phyloP scores from a whole-genome alignment of 2,113 vertebrate species.

The Orcinus orca region DNA sequence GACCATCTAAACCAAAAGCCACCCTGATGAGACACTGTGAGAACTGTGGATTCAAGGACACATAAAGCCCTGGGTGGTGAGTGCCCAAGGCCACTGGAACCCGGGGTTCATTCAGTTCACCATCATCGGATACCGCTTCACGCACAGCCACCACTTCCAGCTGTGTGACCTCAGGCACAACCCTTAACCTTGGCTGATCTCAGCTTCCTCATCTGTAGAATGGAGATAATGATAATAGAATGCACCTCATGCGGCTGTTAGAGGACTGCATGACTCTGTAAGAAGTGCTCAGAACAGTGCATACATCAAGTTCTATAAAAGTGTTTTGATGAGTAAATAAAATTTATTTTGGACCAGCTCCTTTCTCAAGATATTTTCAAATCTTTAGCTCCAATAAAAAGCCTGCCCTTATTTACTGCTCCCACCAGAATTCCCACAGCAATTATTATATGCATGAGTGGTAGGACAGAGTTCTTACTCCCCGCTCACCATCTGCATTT shows the following conservation, averaged over 20 bases:
- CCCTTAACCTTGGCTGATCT: not conserved
- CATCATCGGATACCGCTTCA: not conserved
- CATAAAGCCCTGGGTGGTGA: not conserved
- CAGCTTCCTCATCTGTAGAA: not conserved
- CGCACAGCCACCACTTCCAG: accelerated
- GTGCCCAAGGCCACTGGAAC: not conserved
- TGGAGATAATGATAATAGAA: not conserved
- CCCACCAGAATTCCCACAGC: not conserved
- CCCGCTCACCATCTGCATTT: not conserved
- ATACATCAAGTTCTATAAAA: not conserved
- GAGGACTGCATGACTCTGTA: not conserved
- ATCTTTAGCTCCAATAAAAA: not conserved
- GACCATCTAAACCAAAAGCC: not conserved
- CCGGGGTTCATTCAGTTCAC: not conserved
- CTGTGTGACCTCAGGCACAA: not conserved
- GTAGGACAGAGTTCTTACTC: not conserved
- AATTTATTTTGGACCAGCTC: not conserved
- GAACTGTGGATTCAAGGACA: not conserved
- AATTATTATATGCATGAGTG: not conserved
- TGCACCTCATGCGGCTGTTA: not conserved
- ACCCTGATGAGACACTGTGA: not conserved
- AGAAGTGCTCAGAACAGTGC: not conserved
- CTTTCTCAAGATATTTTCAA: not conserved
- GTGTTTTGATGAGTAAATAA: not conserved
- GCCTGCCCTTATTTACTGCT: not conserved